Evolutionary conservation across 92 coral and sea anemone genomes (phyloP).

Genomic region (Umimayanthus chanpuru): DNA sequence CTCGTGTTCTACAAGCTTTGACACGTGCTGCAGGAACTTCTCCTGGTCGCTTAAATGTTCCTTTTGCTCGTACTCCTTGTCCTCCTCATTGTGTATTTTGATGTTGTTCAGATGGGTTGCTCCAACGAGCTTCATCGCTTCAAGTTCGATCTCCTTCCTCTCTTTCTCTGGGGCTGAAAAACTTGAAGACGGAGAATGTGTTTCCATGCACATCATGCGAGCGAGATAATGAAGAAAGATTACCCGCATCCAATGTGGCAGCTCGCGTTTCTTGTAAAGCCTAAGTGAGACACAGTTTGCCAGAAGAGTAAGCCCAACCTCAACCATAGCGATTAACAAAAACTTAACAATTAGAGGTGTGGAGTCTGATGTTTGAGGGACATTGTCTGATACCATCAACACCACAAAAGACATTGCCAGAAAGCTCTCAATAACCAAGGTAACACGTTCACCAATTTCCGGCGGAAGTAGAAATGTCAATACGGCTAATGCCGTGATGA

Average conservation of each 20-base stretch:
- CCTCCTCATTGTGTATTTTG: not conserved
- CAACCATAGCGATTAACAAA: slow-evolving; percentile 80
- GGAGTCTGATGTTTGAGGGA: slow-evolving; percentile 90
- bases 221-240: slow-evolving; percentile 82
- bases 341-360: slow-evolving; percentile 86
- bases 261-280: slow-evolving; percentile 65
- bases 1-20: slow-evolving; percentile 55
- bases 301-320: slow-evolving; percentile 75
- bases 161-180: slow-evolving; percentile 14
- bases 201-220: slow-evolving; percentile 70
- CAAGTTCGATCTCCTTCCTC: slow-evolving; percentile 17
- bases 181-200: slow-evolving; percentile 62
- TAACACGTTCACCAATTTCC: slow-evolving; percentile 94
- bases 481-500: slow-evolving; percentile 85
- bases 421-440: slow-evolving; percentile 88
- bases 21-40: slow-evolving; percentile 61
- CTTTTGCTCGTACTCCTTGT: slow-evolving; percentile 29
- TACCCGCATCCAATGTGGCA: slow-evolving; percentile 81
- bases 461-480: slow-evolving; percentile 92
- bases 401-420: slow-evolving; percentile 89
- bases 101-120: slow-evolving; percentile 48
- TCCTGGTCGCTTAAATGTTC: slow-evolving; percentile 14
- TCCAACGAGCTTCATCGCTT: slow-evolving; percentile 63
- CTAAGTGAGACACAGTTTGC: slow-evolving; percentile 87
- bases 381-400: slow-evolving; percentile 86